phyloP scores from a whole-genome alignment of 30 jellyfish, hydroid and myxozoan genomes.

The Catostylus mosaicus region DNA sequence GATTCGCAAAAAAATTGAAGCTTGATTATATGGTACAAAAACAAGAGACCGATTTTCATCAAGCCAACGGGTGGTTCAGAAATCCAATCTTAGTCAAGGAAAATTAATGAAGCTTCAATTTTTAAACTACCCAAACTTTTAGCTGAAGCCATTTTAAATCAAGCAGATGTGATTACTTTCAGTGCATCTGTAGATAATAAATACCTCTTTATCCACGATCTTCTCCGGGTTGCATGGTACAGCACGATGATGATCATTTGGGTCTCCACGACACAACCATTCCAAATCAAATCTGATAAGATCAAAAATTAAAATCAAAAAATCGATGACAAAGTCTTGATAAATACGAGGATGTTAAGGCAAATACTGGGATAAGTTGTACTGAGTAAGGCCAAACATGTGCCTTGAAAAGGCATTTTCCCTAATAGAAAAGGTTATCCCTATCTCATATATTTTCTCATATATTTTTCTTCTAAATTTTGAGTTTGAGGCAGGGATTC shows the following conservation, averaged over 20 bases:
- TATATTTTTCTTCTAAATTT: too few species aligned
- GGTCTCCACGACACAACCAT: conserved; percentile 94
- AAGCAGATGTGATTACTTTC: too few species aligned
- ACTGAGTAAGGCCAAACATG: not conserved
- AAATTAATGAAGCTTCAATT: too few species aligned
- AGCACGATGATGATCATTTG: conserved; percentile 86
- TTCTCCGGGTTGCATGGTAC: conserved; percentile 84
- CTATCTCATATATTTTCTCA: not conserved
- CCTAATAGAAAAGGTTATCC: not conserved
- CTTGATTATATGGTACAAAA: too few species aligned
- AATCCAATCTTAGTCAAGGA: too few species aligned
- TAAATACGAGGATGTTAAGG: not conserved
- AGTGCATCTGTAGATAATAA: too few species aligned
- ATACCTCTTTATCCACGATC: conserved; percentile 16
- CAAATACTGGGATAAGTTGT: not conserved
- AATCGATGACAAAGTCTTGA: not conserved
- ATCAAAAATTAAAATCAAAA: not conserved
- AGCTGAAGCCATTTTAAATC: too few species aligned
- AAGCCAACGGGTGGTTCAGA: too few species aligned
- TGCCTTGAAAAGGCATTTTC: not conserved
- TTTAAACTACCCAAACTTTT: too few species aligned
- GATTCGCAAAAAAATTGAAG: too few species aligned
- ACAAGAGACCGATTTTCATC: too few species aligned
- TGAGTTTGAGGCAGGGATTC: not conserved
- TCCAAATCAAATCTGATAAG: conserved; percentile 77